These are phyloP conservation scores for Falco columbarius DNA, from an alignment of 2,797 vertebrate genomes.

Conservation along the genomic window DNA sequence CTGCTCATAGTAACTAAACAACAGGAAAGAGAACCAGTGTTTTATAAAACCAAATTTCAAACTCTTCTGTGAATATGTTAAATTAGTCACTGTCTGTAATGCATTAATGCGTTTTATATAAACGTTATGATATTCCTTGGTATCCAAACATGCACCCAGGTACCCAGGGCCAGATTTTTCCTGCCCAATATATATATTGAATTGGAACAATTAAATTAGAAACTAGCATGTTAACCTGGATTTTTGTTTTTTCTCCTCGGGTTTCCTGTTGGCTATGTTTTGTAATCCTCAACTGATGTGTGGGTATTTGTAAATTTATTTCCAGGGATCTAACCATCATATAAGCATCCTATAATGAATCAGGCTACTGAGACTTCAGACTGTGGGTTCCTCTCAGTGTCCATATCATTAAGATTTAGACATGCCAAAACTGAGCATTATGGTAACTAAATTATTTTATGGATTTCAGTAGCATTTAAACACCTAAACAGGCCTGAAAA, in stretches of 20 bases:
- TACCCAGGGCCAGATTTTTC: neutral
- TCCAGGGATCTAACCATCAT: neutral
- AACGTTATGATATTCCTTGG: neutral
- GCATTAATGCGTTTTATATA: neutral
- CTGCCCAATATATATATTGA: neutral
- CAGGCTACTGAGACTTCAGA: neutral
- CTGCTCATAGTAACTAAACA: neutral
- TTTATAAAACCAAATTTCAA: neutral
- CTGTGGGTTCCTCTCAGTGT: neutral
- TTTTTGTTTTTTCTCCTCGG: neutral
- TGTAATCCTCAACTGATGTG: fast-evolving
- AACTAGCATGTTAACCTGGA: fast-evolving
- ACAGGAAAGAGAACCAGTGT: neutral
- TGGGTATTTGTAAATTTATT: neutral
- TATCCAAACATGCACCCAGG: neutral
- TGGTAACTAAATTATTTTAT: neutral
- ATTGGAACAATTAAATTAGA: neutral
- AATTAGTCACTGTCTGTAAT: neutral
- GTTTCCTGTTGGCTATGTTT: neutral
- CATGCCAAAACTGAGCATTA: neutral
- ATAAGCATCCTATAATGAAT: neutral
- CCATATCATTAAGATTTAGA: neutral
- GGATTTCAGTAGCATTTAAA: neutral
- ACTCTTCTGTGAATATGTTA: neutral
- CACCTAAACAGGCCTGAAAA: neutral